Percentiles rank a stretch among this genome's conserved stretches.
phyloP scores from a whole-genome alignment of 1,140 invertebrate genomes.

The Berghia stephanieae region DNA sequence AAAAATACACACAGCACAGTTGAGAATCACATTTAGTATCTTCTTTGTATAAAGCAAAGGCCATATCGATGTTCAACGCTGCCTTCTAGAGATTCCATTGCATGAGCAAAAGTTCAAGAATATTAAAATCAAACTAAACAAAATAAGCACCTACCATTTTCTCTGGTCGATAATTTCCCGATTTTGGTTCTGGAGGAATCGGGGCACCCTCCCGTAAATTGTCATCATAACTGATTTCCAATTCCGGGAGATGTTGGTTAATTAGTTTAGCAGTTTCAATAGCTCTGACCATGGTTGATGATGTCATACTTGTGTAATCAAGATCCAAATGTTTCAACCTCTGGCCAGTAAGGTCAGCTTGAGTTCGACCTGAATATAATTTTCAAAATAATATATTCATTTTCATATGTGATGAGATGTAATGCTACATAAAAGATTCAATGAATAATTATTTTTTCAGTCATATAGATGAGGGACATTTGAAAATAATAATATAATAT shows the following conservation, averaged over 20 bases:
- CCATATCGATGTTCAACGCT: too few species aligned
- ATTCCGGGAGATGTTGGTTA: conserved; percentile 70
- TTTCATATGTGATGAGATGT: too few species aligned
- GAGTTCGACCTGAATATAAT: conserved; percentile 78
- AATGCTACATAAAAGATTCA: too few species aligned
- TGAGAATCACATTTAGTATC: too few species aligned
- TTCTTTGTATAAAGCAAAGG: too few species aligned
- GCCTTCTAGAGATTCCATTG: too few species aligned
- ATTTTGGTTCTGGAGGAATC: conserved; percentile 85
- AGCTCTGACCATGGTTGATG: conserved; percentile 93
- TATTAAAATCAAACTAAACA: neutral
- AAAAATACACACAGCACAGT: too few species aligned
- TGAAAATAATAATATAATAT: neutral
- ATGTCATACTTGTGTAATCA: conserved; percentile 81
- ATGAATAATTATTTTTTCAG: too few species aligned
- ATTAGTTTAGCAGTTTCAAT: conserved; percentile 90
- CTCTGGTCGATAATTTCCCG: conserved; percentile 86
- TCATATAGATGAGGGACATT: too few species aligned
- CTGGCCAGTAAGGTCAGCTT: conserved; percentile 83
- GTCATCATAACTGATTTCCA: conserved; percentile 70
- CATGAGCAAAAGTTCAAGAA: neutral
- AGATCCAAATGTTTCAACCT: conserved; percentile 75
- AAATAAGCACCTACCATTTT: conserved; percentile 72
- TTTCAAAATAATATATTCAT: too few species aligned
- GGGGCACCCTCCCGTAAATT: conserved; percentile 94